Percentiles rank a stretch among this genome's conserved stretches.
Evolutionary conservation across 2,113 vertebrate genomes (phyloP).

Genomic region (Tupaia chinensis): DNA sequence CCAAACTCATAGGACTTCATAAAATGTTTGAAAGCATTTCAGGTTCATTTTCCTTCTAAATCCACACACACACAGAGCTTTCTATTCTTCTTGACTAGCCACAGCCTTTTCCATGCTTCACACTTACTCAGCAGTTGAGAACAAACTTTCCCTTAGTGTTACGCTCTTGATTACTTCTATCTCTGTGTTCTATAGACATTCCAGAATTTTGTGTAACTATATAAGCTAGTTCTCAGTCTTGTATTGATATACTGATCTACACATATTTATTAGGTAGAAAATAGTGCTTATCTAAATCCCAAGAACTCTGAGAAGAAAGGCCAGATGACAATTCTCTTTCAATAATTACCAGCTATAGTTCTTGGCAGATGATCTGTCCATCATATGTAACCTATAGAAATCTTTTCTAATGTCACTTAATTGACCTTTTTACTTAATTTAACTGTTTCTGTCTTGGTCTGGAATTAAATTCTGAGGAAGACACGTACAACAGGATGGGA

Average conservation of each 20-base stretch:
- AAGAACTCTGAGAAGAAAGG: neutral
- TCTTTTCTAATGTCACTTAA: neutral
- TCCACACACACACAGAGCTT: neutral
- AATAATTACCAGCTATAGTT: neutral
- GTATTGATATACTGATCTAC: neutral
- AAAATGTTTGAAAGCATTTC: conserved; percentile 30
- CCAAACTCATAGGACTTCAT: neutral
- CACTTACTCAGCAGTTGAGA: neutral
- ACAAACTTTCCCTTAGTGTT: neutral
- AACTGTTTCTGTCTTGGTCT: neutral
- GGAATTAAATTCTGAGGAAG: neutral
- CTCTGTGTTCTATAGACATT: neutral
- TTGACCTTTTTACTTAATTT: neutral
- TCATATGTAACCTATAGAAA: neutral
- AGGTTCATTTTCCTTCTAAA: neutral
- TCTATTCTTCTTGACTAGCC: neutral
- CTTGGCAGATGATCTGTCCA: neutral
- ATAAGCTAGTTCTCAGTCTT: neutral
- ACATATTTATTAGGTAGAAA: neutral
- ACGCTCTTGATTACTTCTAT: neutral
- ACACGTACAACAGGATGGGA: neutral
- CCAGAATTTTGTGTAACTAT: neutral
- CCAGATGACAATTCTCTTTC: neutral
- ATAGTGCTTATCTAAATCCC: neutral
- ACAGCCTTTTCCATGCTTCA: neutral